Base-by-base conservation (phyloP, 1,140 invertebrate genomes). In the Drosophila willistoni region DNA sequence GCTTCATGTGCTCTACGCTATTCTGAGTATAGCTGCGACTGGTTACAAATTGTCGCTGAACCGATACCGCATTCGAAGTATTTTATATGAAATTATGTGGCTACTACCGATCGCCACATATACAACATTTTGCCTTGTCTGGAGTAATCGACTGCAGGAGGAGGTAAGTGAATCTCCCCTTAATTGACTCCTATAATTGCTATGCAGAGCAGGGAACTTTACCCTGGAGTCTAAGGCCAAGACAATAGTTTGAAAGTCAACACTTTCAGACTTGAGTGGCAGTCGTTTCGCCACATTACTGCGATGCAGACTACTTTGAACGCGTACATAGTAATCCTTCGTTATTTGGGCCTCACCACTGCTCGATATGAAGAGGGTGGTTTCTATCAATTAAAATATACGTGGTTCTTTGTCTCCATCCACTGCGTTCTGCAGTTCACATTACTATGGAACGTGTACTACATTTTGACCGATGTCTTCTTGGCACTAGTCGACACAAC, bases 111-210 rank as follows among this genome's bases (percentile, higher is more conserved):
- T 14, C 1, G 22, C 13, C 12, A 12, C 44, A 1, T 66, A 59
- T 29, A 14, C 54, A 4, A 2, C 33, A 7, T 25, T 59, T 57
- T 66, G 64, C 19, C 64, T 7, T 51, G 34, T 36, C 7, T 59
- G 19, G 7, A 14, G 54, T 22, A 41, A 19, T 59, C 22, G 51
- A 13, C 9, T 66, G 14, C 19, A 57, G 7, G 22, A 29, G 17
- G 64, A 66, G 54, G 64, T 66, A 39, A 66, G 54, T 66, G 3
- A 19, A 64, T 36, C n/a, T 9, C 3, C 33, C 56, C 6, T 34
- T 17, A 5, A 36, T 17, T 17, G 13, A 12, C 6, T 17, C 25
- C 5, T 61, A 2, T 14, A 57, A 59, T 59, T 59, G 33, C 33
- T 14, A 33, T 36, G 33, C 17, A 17, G 2, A 19, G 54, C 10